A percentile compares a stretch with the other conserved stretches of the same genome.
phyloP scores from a whole-genome alignment of 2,888 invertebrate genomes.

The Imbricaverruca yamaguchii region DNA sequence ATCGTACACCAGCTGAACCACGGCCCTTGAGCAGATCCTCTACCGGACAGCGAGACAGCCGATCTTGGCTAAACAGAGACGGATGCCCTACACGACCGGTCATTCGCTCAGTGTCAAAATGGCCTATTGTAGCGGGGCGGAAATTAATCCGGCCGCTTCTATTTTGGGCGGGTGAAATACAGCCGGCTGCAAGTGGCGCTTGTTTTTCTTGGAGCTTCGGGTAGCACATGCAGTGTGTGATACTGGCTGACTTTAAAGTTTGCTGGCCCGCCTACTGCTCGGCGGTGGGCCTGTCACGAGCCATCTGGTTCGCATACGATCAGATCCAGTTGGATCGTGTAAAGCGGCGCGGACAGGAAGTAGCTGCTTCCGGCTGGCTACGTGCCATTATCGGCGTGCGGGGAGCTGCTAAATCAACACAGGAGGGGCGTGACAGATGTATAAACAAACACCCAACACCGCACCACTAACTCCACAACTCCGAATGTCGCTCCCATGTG shows the following conservation, averaged over 20 bases:
- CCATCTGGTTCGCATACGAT: neutral
- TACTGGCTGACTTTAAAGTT: neutral
- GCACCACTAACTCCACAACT: too few species aligned
- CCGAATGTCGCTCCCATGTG: too few species aligned
- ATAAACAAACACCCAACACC: too few species aligned
- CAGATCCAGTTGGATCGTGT: neutral
- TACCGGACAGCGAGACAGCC: neutral
- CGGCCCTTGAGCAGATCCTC: too few species aligned
- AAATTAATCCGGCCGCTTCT: neutral
- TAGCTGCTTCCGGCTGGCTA: neutral
- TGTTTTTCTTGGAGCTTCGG: constrained; percentile 7
- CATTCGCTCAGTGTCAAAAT: neutral
- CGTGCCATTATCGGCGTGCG: neutral
- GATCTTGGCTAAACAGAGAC: neutral
- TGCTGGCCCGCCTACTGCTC: neutral
- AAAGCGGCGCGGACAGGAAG: neutral
- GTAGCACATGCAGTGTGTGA: neutral
- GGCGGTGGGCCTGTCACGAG: neutral
- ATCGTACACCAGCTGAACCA: neutral
- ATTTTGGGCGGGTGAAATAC: neutral
- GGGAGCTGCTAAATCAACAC: neutral
- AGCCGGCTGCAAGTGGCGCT: neutral
- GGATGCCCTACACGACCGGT: neutral
- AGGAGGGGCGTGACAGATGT: too few species aligned
- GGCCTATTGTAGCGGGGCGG: neutral